These are phyloP conservation scores for Dreissena polymorpha DNA, from an alignment of 1,140 invertebrate genomes.

Conservation along the genomic window DNA sequence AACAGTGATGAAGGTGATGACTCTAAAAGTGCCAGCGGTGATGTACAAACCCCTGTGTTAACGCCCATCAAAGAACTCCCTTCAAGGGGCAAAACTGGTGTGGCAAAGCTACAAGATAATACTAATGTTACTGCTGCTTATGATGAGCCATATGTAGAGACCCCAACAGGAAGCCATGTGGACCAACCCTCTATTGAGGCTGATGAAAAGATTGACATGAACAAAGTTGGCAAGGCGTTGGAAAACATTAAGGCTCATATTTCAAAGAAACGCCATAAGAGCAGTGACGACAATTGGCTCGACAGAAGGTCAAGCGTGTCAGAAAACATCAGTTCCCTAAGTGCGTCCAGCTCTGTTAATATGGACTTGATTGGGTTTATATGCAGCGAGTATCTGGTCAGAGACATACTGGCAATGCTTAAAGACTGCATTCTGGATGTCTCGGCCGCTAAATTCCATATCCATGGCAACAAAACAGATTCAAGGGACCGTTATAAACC, in stretches of 20 bases:
- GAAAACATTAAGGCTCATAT: conserved; percentile 30
- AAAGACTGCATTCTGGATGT: conserved; percentile 75
- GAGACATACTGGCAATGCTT: conserved; percentile 75
- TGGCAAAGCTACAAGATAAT: not conserved
- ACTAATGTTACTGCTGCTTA: conserved; percentile 55
- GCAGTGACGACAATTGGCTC: not conserved
- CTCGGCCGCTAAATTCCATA: conserved; percentile 63
- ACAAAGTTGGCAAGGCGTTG: conserved; percentile 42
- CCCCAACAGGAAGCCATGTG: not conserved
- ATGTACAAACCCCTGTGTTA: conserved; percentile 30
- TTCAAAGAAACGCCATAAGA: not conserved
- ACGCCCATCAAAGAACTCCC: conserved; percentile 41
- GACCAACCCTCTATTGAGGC: not conserved
- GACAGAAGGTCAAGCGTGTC: conserved; percentile 44
- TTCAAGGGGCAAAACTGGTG: not conserved
- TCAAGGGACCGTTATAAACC: conserved; percentile 29
- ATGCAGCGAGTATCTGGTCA: conserved; percentile 75
- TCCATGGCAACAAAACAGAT: conserved; percentile 62
- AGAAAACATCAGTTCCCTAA: conserved; percentile 63
- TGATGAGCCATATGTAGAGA: conserved; percentile 71
- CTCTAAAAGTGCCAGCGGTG: conserved; percentile 38
- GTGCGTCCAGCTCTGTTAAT: conserved; percentile 60
- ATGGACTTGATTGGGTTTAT: conserved; percentile 72
- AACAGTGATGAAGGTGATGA: conserved; percentile 68
- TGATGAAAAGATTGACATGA: conserved; percentile 22